A percentile compares a stretch with the other conserved stretches of the same genome.
phyloP scores from a whole-genome alignment of 2,797 vertebrate species.

The Pipistrellus pygmaeus region DNA sequence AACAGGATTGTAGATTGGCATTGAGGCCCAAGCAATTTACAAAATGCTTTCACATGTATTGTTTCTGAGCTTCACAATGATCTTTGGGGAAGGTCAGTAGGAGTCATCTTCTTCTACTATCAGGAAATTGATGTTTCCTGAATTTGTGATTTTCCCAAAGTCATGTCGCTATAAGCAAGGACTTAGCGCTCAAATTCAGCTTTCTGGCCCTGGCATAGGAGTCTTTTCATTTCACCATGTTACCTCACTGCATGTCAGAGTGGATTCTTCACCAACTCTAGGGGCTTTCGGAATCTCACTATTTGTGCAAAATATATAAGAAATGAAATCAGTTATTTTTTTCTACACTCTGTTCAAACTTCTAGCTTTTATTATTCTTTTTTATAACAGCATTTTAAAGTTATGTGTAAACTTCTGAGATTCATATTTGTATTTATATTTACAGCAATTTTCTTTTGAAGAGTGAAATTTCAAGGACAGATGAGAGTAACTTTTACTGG shows the following conservation, averaged over 20 bases:
- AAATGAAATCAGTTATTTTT: not conserved
- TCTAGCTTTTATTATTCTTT: not conserved
- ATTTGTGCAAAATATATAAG: not conserved
- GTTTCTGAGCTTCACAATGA: not conserved
- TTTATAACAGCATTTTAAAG: slow-evolving; percentile 9
- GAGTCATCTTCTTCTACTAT: not conserved
- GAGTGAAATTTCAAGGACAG: slow-evolving; percentile 4
- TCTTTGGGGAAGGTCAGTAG: not conserved
- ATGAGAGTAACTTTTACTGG: not conserved
- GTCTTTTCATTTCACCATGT: not conserved
- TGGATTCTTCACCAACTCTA: not conserved
- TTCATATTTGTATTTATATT: slow-evolving; percentile 2
- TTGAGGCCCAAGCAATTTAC: not conserved
- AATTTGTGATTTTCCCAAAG: not conserved
- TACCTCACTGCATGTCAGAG: not conserved
- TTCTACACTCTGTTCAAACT: not conserved
- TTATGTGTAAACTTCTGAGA: not conserved
- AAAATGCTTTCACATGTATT: not conserved
- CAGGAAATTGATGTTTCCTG: not conserved
- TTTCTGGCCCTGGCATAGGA: not conserved
- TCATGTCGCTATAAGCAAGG: not conserved
- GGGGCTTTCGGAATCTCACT: not conserved
- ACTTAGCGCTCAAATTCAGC: not conserved
- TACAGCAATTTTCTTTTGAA: not conserved
- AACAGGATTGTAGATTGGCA: not conserved